These are phyloP conservation scores for Halisarca cf. caerulea DNA, from an alignment of 37 sponge, comb jelly and placozoan genomes.

Conservation along the genomic window DNA sequence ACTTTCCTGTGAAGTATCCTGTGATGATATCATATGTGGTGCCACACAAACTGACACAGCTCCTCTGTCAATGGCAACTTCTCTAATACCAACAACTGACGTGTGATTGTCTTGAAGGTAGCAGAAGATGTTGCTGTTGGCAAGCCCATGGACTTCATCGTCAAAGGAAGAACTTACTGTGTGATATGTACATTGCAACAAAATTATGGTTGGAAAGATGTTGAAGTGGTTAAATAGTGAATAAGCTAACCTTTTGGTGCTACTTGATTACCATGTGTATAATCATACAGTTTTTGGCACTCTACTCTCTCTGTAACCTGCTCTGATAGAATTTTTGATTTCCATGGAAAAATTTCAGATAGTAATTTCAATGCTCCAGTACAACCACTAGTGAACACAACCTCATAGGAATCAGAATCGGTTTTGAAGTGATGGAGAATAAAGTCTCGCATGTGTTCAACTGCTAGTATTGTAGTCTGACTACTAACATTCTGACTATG, in stretches of 20 bases:
- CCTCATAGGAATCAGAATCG: conserved; percentile 50
- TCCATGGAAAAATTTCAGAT: conserved; percentile 82
- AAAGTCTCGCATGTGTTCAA: conserved; percentile 61
- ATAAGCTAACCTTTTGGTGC: too few relatives aligned
- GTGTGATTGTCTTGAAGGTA: conserved; percentile 94
- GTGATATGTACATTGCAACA: too few relatives aligned
- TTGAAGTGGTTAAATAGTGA: too few relatives aligned
- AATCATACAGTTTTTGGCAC: too few relatives aligned
- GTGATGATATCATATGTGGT: background rate
- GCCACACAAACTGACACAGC: conserved; percentile 67
- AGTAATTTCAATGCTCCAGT: conserved; percentile 84
- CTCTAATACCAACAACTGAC: conserved; percentile 92
- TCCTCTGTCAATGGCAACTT: conserved; percentile 62
- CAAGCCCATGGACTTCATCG: too few relatives aligned
- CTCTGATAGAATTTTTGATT: too few relatives aligned
- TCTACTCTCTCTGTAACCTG: too few relatives aligned
- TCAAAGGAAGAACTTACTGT: too few relatives aligned
- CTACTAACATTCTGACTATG: conserved; percentile 84
- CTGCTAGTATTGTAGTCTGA: conserved; percentile 31
- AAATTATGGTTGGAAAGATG: too few relatives aligned
- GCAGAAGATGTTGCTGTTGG: conserved; percentile 60
- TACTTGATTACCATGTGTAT: too few relatives aligned
- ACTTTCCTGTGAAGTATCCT: too few relatives aligned
- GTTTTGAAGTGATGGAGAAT: conserved; percentile 78
- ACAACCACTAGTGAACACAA: conserved; percentile 84